phyloP scores from a whole-genome alignment of 2,797 vertebrate genomes.

The Sebastes goodei region DNA sequence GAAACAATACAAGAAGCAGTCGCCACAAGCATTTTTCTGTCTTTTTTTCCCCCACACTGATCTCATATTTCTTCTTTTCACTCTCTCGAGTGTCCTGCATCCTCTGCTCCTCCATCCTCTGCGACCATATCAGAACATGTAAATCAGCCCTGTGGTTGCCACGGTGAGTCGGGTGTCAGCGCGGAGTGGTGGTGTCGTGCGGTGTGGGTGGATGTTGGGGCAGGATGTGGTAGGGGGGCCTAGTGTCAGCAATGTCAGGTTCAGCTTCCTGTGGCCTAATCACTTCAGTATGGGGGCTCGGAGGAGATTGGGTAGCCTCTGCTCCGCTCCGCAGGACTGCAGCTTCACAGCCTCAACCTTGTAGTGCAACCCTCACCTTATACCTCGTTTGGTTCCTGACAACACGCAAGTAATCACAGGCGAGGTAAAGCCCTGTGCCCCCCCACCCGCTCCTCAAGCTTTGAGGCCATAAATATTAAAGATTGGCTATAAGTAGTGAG shows the following conservation, averaged over 20 bases:
- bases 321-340: conserved; percentile 32
- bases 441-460: conserved; percentile 64
- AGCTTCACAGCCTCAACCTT: conserved; percentile 29
- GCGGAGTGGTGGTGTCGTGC: conserved; percentile 63
- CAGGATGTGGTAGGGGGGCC: conserved; percentile 82
- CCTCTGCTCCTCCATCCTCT: conserved; percentile 6
- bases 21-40: not conserved
- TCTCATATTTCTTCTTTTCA: conserved; percentile 31
- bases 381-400: conserved; percentile 40
- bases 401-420: conserved; percentile 68
- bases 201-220: conserved; percentile 64
- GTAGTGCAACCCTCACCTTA: conserved; percentile 44
- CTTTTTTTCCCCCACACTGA: not conserved
- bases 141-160: conserved; percentile 80
- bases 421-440: conserved; percentile 52
- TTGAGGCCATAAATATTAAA: conserved; percentile 83
- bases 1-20: conserved; percentile 17
- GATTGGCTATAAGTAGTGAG: conserved; percentile 75
- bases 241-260: conserved; percentile 88
- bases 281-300: conserved; percentile 84
- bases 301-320: conserved; percentile 64
- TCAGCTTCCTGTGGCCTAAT: conserved; percentile 89
- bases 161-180: conserved; percentile 77
- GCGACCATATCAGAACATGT: conserved; percentile 77
- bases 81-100: not conserved